phyloP scores from a whole-genome alignment of 2,888 invertebrate genomes.

The Atrina japonica region DNA sequence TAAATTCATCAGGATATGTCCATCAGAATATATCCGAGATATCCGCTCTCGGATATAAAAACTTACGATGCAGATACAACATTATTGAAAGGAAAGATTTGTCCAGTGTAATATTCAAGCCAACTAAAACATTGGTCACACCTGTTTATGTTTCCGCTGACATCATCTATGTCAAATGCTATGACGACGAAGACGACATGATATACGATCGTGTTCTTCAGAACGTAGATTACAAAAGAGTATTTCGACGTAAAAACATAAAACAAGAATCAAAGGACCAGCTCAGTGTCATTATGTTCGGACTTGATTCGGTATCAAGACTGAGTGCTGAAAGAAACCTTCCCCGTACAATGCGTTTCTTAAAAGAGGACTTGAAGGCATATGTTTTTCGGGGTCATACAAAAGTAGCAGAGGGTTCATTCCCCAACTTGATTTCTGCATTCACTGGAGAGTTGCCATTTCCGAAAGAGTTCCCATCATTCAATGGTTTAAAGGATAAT shows the following conservation, averaged over 20 bases:
- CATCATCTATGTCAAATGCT: not conserved
- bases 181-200: not conserved
- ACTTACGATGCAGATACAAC: constrained; percentile 45
- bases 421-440: not conserved
- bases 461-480: too few relatives aligned
- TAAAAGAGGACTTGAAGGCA: not conserved
- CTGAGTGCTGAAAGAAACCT: not conserved
- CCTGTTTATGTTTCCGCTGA: not conserved
- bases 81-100: constrained; percentile 47
- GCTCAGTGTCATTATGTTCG: not conserved
- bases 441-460: too few relatives aligned
- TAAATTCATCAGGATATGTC: not conserved
- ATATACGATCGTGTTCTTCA: not conserved
- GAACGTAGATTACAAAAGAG: constrained; percentile 3
- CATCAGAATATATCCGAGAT: not conserved
- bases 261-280: not conserved
- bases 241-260: not conserved
- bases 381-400: constrained; percentile 7
- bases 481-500: too few relatives aligned
- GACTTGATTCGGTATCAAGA: constrained; percentile 6
- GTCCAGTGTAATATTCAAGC: constrained; percentile 44
- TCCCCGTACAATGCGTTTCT: not conserved
- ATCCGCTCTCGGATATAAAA: not conserved
- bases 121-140: constrained; percentile 38
- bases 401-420: constrained; percentile 5